A percentile compares a stretch with the other conserved stretches of the same genome.
Evolutionary conservation across 2,888 invertebrate genomes (phyloP).

Genomic region (Pteria penguin): DNA sequence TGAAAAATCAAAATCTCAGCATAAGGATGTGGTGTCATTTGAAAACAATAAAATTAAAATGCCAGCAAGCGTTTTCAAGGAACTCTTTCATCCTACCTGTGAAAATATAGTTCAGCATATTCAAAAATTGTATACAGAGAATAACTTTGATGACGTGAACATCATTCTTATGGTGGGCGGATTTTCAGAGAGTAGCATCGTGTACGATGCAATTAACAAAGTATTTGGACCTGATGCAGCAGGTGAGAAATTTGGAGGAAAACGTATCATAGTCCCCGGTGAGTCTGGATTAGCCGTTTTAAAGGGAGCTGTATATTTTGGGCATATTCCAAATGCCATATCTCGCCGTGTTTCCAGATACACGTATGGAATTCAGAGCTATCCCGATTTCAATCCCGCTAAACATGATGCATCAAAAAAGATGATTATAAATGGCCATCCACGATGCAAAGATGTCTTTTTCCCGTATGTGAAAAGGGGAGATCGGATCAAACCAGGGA

Average conservation of each 20-base stretch:
- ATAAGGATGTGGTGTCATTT: constrained; percentile 4
- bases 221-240: too few relatives aligned
- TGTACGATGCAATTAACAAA: constrained; percentile 24
- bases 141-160: constrained; percentile 2
- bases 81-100: constrained; percentile 23
- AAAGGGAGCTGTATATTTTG: constrained; percentile 53
- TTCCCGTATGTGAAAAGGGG: constrained; percentile 41
- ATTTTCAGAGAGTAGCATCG: constrained; percentile 36
- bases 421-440: constrained; percentile 32
- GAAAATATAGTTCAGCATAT: constrained; percentile 25
- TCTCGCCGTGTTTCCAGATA: constrained; percentile 41
- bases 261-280: constrained; percentile 41
- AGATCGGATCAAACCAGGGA: constrained; percentile 29
- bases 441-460: constrained; percentile 40
- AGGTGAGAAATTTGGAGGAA: too few relatives aligned
- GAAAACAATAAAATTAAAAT: constrained; percentile 29
- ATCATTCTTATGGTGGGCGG: constrained; percentile 41
- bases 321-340: constrained; percentile 48
- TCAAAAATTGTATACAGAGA: constrained; percentile 22
- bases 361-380: constrained; percentile 47
- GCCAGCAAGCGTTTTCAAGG: constrained; percentile 2
- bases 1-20: constrained; percentile 13
- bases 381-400: constrained; percentile 32
- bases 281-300: constrained; percentile 50
- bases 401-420: constrained; percentile 36